A percentile compares a stretch with the other conserved stretches of the same genome.
phyloP scores from a whole-genome alignment of 1,140 invertebrate genomes.

The Penaeus vannamei region DNA sequence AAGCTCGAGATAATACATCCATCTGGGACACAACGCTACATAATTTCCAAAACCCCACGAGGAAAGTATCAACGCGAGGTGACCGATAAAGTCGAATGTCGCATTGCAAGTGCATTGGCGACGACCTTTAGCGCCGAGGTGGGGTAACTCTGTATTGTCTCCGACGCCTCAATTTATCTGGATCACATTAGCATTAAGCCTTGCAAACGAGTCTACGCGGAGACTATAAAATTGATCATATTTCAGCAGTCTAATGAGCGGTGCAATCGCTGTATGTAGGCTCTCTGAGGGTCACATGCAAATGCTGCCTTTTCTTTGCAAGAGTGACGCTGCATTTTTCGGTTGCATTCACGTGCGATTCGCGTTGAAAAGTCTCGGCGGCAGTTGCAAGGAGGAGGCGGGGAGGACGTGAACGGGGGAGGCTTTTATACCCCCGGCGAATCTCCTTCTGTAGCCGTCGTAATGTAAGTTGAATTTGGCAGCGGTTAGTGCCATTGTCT shows the following conservation, averaged over 20 bases:
- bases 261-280: conserved; percentile 60
- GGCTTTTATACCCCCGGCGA: conserved; percentile 33
- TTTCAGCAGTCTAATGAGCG: conserved; percentile 64
- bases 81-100: conserved; percentile 16
- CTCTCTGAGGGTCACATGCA: conserved; percentile 56
- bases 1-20: conserved; percentile 63
- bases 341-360: conserved; percentile 50
- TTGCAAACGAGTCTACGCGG: conserved; percentile 62
- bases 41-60: conserved; percentile 42
- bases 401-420: background rate
- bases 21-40: conserved; percentile 64
- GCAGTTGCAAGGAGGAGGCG: conserved; percentile 39
- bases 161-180: conserved; percentile 61
- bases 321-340: conserved; percentile 57
- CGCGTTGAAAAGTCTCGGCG: conserved; percentile 39
- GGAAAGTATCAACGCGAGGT: background rate
- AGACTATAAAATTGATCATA: conserved; percentile 65
- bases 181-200: conserved; percentile 65
- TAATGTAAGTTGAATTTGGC: conserved; percentile 56
- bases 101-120: background rate
- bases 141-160: conserved; percentile 41
- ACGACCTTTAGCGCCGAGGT: conserved; percentile 26
- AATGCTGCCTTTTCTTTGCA: conserved; percentile 48
- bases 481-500: conserved; percentile 57
- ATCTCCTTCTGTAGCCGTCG: conserved; percentile 29